phyloP scores from a whole-genome alignment of 2,888 invertebrate species.

The Craniophora ligustri region DNA sequence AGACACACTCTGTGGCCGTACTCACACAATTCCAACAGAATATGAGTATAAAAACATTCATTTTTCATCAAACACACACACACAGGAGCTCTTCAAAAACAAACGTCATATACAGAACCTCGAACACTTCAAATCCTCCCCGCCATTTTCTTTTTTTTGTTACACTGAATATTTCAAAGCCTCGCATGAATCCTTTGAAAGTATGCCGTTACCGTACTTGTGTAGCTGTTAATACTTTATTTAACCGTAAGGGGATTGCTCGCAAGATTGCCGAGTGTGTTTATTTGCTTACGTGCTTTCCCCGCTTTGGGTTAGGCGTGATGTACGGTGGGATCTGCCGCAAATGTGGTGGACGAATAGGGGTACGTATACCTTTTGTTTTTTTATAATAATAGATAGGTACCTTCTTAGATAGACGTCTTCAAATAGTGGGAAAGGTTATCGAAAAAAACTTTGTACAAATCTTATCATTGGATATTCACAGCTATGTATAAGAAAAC shows the following conservation, averaged over 20 bases:
- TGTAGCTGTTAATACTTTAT: conserved; percentile 50
- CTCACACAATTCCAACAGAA: background rate
- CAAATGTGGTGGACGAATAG: conserved; percentile 15
- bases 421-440: too few species aligned
- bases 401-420: too few species aligned
- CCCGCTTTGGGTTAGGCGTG: conserved; percentile 20
- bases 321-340: conserved; percentile 29
- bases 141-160: conserved; percentile 27
- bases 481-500: too few species aligned
- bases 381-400: too few species aligned
- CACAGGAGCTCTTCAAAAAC: background rate
- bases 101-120: conserved; percentile 31
- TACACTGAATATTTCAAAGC: conserved; percentile 47
- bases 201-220: conserved; percentile 36
- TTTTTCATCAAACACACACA: background rate
- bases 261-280: conserved; percentile 41
- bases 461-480: too few species aligned
- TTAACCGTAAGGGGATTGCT: conserved; percentile 49
- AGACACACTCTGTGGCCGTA: too few species aligned
- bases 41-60: background rate
- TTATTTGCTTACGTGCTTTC: conserved; percentile 46
- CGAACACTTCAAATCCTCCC: conserved; percentile 12
- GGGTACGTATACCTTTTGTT: background rate
- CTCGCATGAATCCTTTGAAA: conserved; percentile 44
- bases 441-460: too few species aligned